phyloP scores from a whole-genome alignment of 1,140 invertebrate genomes.

The Drosophila bipectinata region DNA sequence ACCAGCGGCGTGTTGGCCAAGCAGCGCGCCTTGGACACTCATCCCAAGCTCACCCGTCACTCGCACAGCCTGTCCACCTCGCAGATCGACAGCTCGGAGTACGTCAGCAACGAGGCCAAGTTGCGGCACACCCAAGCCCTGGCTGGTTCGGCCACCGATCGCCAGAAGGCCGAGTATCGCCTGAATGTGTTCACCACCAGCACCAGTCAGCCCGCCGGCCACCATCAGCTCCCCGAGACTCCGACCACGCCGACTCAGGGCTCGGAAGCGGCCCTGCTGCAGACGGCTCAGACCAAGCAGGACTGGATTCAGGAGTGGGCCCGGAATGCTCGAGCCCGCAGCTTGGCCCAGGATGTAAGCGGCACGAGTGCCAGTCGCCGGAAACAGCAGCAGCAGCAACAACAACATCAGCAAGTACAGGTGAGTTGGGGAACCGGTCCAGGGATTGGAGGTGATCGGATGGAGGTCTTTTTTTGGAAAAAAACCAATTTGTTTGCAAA shows the following conservation, averaged over 20 bases:
- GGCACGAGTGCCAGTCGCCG: slow-evolving; percentile 55
- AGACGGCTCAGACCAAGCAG: slow-evolving; percentile 80
- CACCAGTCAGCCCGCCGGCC: slow-evolving; percentile 39
- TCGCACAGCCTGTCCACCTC: slow-evolving; percentile 87
- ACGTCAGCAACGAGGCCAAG: slow-evolving; percentile 84
- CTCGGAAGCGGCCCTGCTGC: slow-evolving; percentile 69
- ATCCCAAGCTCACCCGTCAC: slow-evolving; percentile 78
- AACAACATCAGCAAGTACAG: slow-evolving; percentile 50
- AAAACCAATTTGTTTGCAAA: slow-evolving; percentile 15
- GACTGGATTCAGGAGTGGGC: slow-evolving; percentile 84
- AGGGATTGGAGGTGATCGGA: neutral
- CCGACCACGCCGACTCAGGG: slow-evolving; percentile 66
- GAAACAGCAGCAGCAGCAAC: slow-evolving; percentile 56
- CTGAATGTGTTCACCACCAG: slow-evolving; percentile 80
- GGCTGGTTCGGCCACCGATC: slow-evolving; percentile 73
- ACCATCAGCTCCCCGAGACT: slow-evolving; percentile 71
- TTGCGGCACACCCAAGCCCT: slow-evolving; percentile 60
- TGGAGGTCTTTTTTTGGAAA: slow-evolving; percentile 17
- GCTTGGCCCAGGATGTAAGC: slow-evolving; percentile 71
- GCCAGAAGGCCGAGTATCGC: slow-evolving; percentile 81
- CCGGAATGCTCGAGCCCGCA: slow-evolving; percentile 76
- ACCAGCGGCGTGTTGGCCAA: slow-evolving; percentile 86
- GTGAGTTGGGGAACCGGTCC: slow-evolving; percentile 34
- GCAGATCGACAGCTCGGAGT: slow-evolving; percentile 86
- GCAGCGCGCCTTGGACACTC: slow-evolving; percentile 73